phyloP scores from a whole-genome alignment of 37 sponge, comb jelly and placozoan genomes.

The Corticium candelabrum region DNA sequence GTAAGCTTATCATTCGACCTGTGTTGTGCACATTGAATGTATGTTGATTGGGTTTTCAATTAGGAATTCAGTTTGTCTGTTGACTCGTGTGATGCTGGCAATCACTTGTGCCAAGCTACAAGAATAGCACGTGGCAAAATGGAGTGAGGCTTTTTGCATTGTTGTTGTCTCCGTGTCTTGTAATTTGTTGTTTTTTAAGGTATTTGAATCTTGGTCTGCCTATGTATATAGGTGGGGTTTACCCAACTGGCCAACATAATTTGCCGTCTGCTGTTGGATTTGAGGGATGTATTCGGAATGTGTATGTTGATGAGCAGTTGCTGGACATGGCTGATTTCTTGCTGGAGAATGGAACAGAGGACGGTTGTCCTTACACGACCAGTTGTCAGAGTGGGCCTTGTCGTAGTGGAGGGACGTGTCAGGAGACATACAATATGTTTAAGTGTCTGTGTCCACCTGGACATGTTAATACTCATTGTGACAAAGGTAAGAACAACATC shows the following conservation, averaged over 20 bases:
- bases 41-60: too few species aligned
- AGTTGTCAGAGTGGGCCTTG: background rate
- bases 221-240: background rate
- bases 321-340: background rate
- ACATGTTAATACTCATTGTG: background rate
- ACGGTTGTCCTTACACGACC: background rate
- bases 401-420: background rate
- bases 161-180: too few species aligned
- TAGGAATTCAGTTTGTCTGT: too few species aligned
- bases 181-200: too few species aligned
- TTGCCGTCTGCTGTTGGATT: background rate
- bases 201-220: background rate
- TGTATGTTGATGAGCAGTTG: background rate
- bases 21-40: too few species aligned
- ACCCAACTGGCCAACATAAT: too few species aligned
- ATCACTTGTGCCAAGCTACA: background rate
- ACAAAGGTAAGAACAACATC: background rate
- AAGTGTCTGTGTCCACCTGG: background rate
- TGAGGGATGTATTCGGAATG: conserved; percentile 2
- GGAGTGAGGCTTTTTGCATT: too few species aligned
- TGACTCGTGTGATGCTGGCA: background rate
- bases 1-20: background rate
- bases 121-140: background rate
- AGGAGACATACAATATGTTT: background rate
- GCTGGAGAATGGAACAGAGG: background rate